Base-by-base conservation (phyloP, 2,888 invertebrate genomes). In the Actias luna region DNA sequence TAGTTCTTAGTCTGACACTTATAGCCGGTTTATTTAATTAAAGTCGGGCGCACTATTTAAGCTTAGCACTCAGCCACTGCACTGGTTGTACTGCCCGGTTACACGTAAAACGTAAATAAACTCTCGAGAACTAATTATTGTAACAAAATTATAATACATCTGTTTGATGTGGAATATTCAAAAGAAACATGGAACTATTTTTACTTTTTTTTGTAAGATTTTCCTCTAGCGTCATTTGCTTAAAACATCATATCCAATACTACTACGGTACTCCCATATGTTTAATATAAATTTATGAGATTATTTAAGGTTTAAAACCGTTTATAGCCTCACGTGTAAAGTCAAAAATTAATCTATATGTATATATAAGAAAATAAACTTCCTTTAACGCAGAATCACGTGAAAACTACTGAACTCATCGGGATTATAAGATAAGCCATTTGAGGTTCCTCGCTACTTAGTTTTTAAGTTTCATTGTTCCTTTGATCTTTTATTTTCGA, bases 41-140 rank as follows among this genome's bases (percentile, higher is more conserved):
- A 25, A 33, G 8, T 62, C 42, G 55, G 31, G 33, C 61, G 33
- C 57, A 42, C 39, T 25, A 33, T 42, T 62, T 52, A 29, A 63
- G 63, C 64, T 58, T 66, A 68, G 67, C 67, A 65, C 67, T 66
- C 58, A 62, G 63, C 66, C 69, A 63, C 63, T 71, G 69, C 76
- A 74, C 64, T 65, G 66, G 46, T 64, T 62, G 62, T 58, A 64
- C 69, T 68, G 60, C 66, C 25, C 18, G 62, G 22, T 31, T 59
- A 55, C 59, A 59, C 74, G 66, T 68, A 69, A 65, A 74, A 79
- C 78, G 77, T 80, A 82, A 83, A 83, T 80, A 82, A 78, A 82
- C 80, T 74, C 71, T 69, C 67, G 68, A 67, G 71, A 75, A 79
- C 74, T 75, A 80, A 79, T 80, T 75, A 83, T 78, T 78, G 75